Evolutionary conservation across 2,113 vertebrate genomes (phyloP), one percentile per base, ranked within the genome.

Genomic region (Oncorhynchus kisutch): DNA sequence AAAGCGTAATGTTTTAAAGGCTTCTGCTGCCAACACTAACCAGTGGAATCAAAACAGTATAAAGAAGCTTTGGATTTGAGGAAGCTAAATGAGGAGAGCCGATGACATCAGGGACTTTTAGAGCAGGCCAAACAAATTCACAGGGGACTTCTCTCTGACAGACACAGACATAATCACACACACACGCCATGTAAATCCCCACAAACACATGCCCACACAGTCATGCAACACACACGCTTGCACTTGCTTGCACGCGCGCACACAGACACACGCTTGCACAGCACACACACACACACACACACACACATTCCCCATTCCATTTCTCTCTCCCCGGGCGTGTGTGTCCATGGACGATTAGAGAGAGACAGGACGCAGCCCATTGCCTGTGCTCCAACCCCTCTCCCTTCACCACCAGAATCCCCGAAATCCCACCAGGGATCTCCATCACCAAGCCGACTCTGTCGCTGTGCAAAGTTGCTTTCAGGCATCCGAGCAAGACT

Each of bases 261-360:
- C 8, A 39, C 39, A 39, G 7, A 39, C 39, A 39, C 34, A 34
- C 34, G 6, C 34, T 34, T 34, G 34, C 34, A 34, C 6, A 0
- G 7, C 34, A 39, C 34, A 39, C 39, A 39, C 39, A n/a, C 25
- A 67, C 39, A 39, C 39, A n/a, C 25, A 67, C 45, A n/a, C 25
- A 67, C 45, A n/a, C 39, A 29, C 25, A 82, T 86, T 75, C 20
- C 75, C 77, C 82, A 81, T 64, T 68, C 82, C 84, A 75, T 69
- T 72, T 81, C 74, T 57, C 73, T 82, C n/a, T 87, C 87, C 88
- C 90, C 67, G 78, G 91, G 88, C 84, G 78, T 16, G 79, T 89
- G 86, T 89, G 90, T 76, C 86, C 80, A 76, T 82, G 84, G 80
- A 83, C 67, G 91, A 91, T 92, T 92, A 91, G 79, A 89, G 81